A percentile compares a stretch with the other conserved stretches of the same genome.
Conservation (phyloP, 2,113 vertebrate genomes). For the Narcine bancroftii region DNA sequence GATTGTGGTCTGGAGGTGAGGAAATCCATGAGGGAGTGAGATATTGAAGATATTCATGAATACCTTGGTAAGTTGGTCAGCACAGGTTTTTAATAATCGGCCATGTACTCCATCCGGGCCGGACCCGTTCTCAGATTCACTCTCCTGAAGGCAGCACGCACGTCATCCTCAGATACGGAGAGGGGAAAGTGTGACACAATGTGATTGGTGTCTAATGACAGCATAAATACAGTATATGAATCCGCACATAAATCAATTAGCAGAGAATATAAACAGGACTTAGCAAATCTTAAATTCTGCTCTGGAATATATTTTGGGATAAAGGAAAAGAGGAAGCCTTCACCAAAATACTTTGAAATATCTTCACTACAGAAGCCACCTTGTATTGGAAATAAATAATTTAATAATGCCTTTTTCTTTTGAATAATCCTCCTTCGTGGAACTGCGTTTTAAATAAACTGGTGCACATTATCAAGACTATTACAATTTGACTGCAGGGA, state of each 20-base stretch:
- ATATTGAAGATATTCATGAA: too few species aligned
- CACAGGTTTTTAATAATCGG: too few species aligned
- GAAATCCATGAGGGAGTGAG: too few species aligned
- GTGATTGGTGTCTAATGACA: not conserved
- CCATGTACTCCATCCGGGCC: too few species aligned
- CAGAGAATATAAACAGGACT: too few species aligned
- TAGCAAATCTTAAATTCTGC: not conserved
- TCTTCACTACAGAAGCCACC: not conserved
- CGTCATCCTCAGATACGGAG: too few species aligned
- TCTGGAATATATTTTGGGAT: not conserved
- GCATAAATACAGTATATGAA: not conserved
- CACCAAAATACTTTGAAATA: not conserved
- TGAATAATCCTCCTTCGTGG: constrained; percentile 21
- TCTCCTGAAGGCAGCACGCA: too few species aligned
- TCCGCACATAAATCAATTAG: not conserved
- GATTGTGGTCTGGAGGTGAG: too few species aligned
- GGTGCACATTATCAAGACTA: constrained; percentile 34
- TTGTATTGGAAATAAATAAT: constrained; percentile 9
- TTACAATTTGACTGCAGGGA: constrained; percentile 32
- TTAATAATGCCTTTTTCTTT: not conserved
- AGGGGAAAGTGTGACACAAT: not conserved
- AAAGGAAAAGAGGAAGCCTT: not conserved
- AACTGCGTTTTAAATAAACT: constrained; percentile 34
- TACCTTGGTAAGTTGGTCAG: too few species aligned
- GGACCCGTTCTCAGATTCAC: too few species aligned